These are phyloP conservation scores for Girardinus metallicus DNA, from an alignment of 2,797 vertebrate species.

Conservation along the genomic window DNA sequence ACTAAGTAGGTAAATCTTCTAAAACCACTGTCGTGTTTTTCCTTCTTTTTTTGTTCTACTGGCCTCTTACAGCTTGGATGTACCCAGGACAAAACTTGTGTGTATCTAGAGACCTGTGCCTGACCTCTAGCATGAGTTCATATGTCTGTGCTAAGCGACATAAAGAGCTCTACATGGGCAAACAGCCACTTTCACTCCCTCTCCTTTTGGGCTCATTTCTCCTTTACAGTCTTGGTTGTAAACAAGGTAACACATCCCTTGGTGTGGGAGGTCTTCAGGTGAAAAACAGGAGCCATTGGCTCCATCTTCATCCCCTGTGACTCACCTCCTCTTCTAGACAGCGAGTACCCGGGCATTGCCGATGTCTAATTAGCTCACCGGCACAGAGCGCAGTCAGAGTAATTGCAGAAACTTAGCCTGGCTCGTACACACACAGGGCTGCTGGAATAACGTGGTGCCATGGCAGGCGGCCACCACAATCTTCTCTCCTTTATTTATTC, in stretches of 20 bases:
- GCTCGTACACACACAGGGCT: constrained; percentile 66
- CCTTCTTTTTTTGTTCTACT: neutral
- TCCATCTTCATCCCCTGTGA: constrained; percentile 58
- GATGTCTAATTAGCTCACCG: constrained; percentile 73
- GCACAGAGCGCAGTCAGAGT: constrained; percentile 63
- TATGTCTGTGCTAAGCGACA: constrained; percentile 16
- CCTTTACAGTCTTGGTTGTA: constrained; percentile 56
- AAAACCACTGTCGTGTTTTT: neutral
- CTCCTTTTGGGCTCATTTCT: constrained; percentile 51
- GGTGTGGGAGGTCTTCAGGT: constrained; percentile 50
- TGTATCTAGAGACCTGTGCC: constrained; percentile 54
- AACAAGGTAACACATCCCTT: constrained; percentile 37
- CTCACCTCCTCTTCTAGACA: constrained; percentile 57
- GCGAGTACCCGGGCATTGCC: constrained; percentile 42
- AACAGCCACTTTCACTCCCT: constrained; percentile 45
- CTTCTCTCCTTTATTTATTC: constrained; percentile 73
- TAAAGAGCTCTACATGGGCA: constrained; percentile 14
- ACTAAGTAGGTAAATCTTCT: neutral
- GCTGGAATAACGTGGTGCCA: constrained; percentile 61
- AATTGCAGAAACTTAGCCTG: constrained; percentile 68
- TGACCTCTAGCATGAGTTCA: constrained; percentile 32
- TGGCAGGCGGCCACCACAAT: constrained; percentile 70
- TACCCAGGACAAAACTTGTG: constrained; percentile 45
- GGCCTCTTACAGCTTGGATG: neutral
- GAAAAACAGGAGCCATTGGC: constrained; percentile 55